Conservation (phyloP, 64 coral and sea anemone species). For the Pachyseris speciosa region DNA sequence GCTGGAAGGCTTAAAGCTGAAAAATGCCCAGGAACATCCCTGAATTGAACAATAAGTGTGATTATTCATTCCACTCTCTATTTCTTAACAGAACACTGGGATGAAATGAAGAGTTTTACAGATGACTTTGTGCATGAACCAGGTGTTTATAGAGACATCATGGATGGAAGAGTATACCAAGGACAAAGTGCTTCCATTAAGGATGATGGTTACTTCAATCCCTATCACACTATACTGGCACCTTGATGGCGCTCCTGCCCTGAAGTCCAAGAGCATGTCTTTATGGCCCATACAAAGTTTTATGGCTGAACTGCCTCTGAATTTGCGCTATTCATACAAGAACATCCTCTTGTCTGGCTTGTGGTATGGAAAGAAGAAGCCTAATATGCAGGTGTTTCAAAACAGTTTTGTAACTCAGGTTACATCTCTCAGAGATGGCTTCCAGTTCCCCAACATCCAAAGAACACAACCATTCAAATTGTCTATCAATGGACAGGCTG, state of each 20-base stretch:
- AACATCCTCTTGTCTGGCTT: conserved; percentile 78
- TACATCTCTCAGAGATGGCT: conserved; percentile 40
- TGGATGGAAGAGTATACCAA: conserved; percentile 77
- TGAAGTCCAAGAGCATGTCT: conserved; percentile 69
- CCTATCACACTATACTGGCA: conserved; percentile 76
- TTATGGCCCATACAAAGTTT: conserved; percentile 86
- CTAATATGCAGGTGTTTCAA: conserved; percentile 70
- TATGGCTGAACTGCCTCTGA: conserved; percentile 65
- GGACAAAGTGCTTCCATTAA: conserved; percentile 35
- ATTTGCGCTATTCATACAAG: conserved; percentile 76
- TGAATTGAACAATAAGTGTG: too few relatives aligned
- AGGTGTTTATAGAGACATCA: conserved; percentile 71
- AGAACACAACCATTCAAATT: conserved; percentile 72
- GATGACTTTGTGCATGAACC: conserved; percentile 33
- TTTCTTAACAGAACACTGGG: too few relatives aligned
- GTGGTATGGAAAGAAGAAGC: conserved; percentile 74
- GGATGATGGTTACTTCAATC: conserved; percentile 61
- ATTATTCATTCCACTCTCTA: neutral
- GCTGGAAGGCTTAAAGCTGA: too few relatives aligned
- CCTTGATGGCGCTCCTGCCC: conserved; percentile 81
- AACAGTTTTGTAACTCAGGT: conserved; percentile 68
- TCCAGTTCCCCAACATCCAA: conserved; percentile 29
- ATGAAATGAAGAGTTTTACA: conserved; percentile 49
- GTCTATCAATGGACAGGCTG: conserved; percentile 48
- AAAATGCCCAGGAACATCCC: too few relatives aligned